Conservation (phyloP, 1,140 invertebrate species). For the Drosophila punjabiensis region DNA sequence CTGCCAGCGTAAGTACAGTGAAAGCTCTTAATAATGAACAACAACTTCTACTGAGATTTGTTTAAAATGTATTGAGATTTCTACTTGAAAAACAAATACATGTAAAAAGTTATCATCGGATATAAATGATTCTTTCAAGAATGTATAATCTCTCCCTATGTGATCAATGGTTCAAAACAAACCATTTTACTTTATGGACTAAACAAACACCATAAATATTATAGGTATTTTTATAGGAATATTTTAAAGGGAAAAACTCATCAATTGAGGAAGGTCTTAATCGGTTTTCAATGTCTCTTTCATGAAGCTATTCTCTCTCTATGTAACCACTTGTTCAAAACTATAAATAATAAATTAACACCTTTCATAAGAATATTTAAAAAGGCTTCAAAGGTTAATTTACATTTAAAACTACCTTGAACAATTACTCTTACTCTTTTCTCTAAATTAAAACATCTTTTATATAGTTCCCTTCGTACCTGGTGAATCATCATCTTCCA, state of each 20-base stretch:
- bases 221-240: no score
- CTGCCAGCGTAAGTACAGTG: slow-evolving; percentile 14
- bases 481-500: background rate
- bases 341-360: background rate
- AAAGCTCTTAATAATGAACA: background rate
- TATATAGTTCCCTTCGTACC: background rate
- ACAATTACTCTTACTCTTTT: no score
- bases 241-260: background rate
- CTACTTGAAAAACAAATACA: no score
- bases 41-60: background rate
- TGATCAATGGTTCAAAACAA: no score
- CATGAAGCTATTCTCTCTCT: background rate
- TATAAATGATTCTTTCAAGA: no score
- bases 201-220: no score
- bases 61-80: no score
- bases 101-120: no score
- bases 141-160: no score
- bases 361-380: no score
- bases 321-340: background rate
- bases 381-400: background rate
- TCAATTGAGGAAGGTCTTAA: background rate
- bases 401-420: background rate
- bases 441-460: no score
- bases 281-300: background rate
- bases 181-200: no score